Evolutionary conservation across 2,113 vertebrate genomes (phyloP).

Genomic region (Ploceus nigricollis): DNA sequence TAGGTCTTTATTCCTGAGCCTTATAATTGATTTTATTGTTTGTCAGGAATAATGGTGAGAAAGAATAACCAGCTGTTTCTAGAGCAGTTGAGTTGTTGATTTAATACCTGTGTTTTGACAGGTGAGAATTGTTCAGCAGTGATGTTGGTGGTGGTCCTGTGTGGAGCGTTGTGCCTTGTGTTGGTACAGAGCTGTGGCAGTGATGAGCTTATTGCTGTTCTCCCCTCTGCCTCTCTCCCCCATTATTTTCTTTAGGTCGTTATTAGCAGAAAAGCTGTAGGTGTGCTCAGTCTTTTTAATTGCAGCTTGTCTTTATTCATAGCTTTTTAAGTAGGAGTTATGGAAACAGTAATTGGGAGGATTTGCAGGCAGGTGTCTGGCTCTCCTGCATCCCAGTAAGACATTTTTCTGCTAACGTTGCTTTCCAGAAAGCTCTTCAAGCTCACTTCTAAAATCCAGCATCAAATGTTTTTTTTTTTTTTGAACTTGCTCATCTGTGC

Average conservation of each 20-base stretch:
- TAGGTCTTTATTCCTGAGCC: neutral
- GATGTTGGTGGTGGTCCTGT: neutral
- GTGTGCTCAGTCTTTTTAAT: slow-evolving; percentile 47
- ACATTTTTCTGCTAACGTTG: neutral
- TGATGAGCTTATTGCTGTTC: neutral
- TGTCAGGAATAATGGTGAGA: neutral
- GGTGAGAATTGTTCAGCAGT: neutral
- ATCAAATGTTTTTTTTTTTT: neutral
- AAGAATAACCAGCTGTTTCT: neutral
- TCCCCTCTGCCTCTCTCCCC: neutral
- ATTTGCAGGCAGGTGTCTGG: slow-evolving; percentile 52
- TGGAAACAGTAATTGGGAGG: slow-evolving; percentile 38
- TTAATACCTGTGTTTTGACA: neutral
- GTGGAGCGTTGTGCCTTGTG: rapidly evolving
- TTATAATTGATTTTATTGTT: neutral
- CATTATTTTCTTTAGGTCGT: neutral
- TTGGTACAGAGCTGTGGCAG: neutral
- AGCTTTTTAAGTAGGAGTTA: slow-evolving; percentile 60
- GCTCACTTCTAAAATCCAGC: neutral
- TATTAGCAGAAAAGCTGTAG: slow-evolving; percentile 41
- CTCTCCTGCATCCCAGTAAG: neutral
- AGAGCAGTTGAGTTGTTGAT: neutral
- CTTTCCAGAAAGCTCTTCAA: slow-evolving; percentile 35
- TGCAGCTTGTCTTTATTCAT: slow-evolving; percentile 51
- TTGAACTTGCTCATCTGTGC: neutral